Evolutionary conservation across 2,797 vertebrate genomes (phyloP).

Genomic region (Catharus ustulatus): DNA sequence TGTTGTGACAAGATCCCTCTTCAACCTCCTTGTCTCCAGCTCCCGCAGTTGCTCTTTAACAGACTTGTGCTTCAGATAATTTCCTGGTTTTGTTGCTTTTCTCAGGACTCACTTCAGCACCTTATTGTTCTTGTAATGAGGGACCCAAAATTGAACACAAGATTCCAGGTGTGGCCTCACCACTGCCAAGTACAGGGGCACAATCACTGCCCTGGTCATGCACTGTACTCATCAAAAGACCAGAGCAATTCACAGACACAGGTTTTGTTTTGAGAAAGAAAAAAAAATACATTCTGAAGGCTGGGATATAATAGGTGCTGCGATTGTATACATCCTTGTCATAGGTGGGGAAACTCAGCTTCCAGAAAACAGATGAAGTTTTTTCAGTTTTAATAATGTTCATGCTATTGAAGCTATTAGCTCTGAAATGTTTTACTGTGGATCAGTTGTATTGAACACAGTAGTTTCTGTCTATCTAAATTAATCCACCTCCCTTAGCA

Average conservation of each 20-base stretch:
- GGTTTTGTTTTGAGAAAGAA: not conserved
- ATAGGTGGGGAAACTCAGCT: not conserved
- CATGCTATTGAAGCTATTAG: not conserved
- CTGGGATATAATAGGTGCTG: not conserved
- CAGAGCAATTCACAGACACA: not conserved
- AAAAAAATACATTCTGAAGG: not conserved
- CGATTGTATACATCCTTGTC: not conserved
- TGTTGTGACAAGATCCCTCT: not conserved
- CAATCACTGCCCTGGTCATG: accelerated
- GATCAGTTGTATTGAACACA: not conserved
- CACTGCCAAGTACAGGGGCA: accelerated
- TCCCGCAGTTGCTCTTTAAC: not conserved
- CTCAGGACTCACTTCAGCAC: accelerated
- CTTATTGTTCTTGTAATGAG: not conserved
- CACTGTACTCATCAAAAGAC: not conserved
- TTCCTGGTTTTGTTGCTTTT: accelerated
- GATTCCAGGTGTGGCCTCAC: accelerated
- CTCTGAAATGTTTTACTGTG: not conserved
- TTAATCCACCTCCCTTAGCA: not conserved
- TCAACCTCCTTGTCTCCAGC: not conserved
- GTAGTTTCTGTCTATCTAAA: not conserved
- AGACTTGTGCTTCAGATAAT: not conserved
- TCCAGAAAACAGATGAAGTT: not conserved
- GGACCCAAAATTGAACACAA: not conserved
- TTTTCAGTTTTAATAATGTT: not conserved